A percentile compares a stretch with the other conserved stretches of the same genome.
Conservation (phyloP, 1,140 invertebrate species). For the Phocides pigmalion region DNA sequence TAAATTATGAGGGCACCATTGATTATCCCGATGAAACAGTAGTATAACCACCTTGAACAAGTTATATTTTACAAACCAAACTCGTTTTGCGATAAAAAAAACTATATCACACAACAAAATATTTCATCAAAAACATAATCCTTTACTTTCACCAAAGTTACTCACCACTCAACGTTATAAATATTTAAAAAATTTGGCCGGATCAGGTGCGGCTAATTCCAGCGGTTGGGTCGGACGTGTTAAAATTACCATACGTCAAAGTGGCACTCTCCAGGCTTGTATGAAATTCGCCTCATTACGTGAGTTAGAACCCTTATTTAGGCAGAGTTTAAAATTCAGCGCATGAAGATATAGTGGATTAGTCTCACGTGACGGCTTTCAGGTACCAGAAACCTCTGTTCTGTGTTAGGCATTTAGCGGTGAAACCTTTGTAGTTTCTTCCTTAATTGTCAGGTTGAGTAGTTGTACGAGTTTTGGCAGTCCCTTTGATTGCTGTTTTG, state of each 20-base stretch:
- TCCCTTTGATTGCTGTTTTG: too few relatives aligned
- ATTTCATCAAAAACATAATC: conserved; percentile 24
- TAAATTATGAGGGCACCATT: too few relatives aligned
- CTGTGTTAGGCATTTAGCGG: neutral
- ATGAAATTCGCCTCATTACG: conserved; percentile 26
- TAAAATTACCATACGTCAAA: conserved; percentile 44
- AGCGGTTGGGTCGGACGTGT: conserved; percentile 31
- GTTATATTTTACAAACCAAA: too few relatives aligned
- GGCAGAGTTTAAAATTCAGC: conserved; percentile 10
- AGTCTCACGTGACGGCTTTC: conserved; percentile 3
- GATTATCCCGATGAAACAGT: too few relatives aligned
- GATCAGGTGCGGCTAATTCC: conserved; percentile 42
- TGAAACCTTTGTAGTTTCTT: neutral
- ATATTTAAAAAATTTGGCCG: conserved; percentile 30
- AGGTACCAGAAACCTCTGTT: neutral
- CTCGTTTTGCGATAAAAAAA: neutral
- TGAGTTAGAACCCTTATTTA: conserved; percentile 8
- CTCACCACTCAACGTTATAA: conserved; percentile 26
- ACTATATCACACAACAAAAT: neutral
- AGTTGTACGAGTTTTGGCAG: too few relatives aligned
- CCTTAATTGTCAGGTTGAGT: too few relatives aligned
- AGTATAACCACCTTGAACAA: too few relatives aligned
- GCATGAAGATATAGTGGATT: conserved; percentile 10
- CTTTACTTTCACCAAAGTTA: conserved; percentile 20
- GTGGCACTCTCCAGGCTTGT: conserved; percentile 32